Evolutionary conservation across 2,888 invertebrate genomes (phyloP).

Genomic region (Ectobius pallidus): DNA sequence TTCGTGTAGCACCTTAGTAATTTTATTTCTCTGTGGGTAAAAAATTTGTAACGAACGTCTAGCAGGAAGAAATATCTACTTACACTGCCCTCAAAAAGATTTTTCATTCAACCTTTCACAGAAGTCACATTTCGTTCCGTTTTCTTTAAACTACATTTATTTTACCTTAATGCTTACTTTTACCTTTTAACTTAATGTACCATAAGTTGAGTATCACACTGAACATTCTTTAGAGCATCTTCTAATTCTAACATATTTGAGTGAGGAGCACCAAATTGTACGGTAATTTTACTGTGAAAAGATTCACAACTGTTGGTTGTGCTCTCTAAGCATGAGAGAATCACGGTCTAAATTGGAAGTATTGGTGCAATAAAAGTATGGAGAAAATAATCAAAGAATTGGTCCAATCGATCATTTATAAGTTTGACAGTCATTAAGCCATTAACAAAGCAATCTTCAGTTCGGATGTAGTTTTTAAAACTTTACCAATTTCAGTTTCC

Average conservation of each 20-base stretch:
- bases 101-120: not conserved
- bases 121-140: not conserved
- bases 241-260: not conserved
- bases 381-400: no score
- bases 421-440: not conserved
- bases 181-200: no score
- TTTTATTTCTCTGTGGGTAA: not conserved
- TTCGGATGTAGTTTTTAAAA: not conserved
- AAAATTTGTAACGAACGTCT: not conserved
- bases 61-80: not conserved
- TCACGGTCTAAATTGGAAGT: not conserved
- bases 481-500: not conserved
- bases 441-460: not conserved
- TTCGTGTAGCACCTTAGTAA: not conserved
- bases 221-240: not conserved
- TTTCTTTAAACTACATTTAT: not conserved
- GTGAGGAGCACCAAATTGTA: not conserved
- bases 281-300: not conserved
- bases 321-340: not conserved
- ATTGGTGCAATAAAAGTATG: no score
- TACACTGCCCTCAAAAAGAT: not conserved
- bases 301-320: no score
- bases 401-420: not conserved
- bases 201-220: no score
- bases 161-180: not conserved